Evolutionary conservation across 2,113 vertebrate species (phyloP), one percentile per base, ranked within the genome.

Genomic region (Bufo bufo): DNA sequence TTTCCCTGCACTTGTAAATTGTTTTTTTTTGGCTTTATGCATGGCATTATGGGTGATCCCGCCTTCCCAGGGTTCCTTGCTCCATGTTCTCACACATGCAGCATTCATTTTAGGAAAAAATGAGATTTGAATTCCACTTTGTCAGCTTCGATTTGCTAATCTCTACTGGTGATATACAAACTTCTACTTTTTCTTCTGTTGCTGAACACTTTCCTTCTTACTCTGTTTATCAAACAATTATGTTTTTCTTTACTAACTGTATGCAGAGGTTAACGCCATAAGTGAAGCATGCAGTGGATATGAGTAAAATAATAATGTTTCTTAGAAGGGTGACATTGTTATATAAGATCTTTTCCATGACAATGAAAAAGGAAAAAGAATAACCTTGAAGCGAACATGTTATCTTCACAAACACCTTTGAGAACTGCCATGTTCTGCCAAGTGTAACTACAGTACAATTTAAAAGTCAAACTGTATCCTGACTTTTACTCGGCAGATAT

Each of bases 331-430:
- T 78, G 50, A 78, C 20, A 78, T 23, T 54, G 50, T 54, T 47
- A 13, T 54, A 54, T 23, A 49, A 78, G 56, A 10, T 56, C 8
- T 56, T 54, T 78, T 54, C 50, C 50, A 23, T 5, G 13, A 12
- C 1, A n/a, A 77, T 12, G 20, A 14, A 56, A 77, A 23, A 54
- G 23, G 33, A 78, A 77, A 84, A 45, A 85, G 74, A 63, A 77
- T 2, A 47, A 61, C 69, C 43, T 61, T 75, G 72, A 77, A 77
- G 13, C 20, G 74, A 50, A 69, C 45, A 66, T 66, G 47, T 81
- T 87, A 87, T 87, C 85, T 87, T 58, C 23, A 58, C 77, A 80
- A 71, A 87, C 77, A 71, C 77, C 49, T 87, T 79, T 45, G 61
- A 80, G 77, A 81, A 17, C 77, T 81, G 85, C 72, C 77, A 71